phyloP scores from a whole-genome alignment of 2,888 invertebrate genomes.

The Eueremaeus valkanovi region DNA sequence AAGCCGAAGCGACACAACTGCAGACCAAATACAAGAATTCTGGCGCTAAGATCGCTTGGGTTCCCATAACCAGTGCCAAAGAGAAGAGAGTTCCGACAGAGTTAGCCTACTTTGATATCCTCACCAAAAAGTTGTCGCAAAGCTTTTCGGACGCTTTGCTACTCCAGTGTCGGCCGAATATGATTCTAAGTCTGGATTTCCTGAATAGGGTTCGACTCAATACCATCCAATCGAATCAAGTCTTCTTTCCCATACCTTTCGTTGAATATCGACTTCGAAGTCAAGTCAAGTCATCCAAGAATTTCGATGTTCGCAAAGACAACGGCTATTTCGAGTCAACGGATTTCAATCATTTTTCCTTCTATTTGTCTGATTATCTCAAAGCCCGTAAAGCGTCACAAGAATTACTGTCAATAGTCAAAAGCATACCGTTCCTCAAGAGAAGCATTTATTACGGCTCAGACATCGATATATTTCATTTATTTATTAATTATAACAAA shows the following conservation, averaged over 20 bases:
- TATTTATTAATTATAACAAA: slow-evolving; percentile 65
- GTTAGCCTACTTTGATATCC: slow-evolving; percentile 65
- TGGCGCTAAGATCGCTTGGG: slow-evolving; percentile 60
- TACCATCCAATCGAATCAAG: slow-evolving; percentile 79
- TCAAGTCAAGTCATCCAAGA: slow-evolving; percentile 43
- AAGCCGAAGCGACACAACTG: slow-evolving; percentile 62
- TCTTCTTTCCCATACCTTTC: slow-evolving; percentile 88
- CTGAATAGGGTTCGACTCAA: slow-evolving; percentile 93
- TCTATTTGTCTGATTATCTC: slow-evolving; percentile 78
- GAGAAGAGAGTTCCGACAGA: slow-evolving; percentile 50
- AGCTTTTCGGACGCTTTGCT: slow-evolving; percentile 62
- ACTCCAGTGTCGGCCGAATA: slow-evolving; percentile 63
- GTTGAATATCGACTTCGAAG: slow-evolving; percentile 65
- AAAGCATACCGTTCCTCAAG: slow-evolving; percentile 38
- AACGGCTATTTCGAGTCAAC: slow-evolving; percentile 73
- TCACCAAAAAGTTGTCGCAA: slow-evolving; percentile 64
- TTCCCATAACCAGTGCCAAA: slow-evolving; percentile 51
- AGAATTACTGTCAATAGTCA: slow-evolving; percentile 59
- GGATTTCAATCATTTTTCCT: slow-evolving; percentile 68
- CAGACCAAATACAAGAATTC: slow-evolving; percentile 59
- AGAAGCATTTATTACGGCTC: slow-evolving; percentile 43
- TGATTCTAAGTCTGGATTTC: slow-evolving; percentile 74
- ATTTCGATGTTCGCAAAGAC: slow-evolving; percentile 58
- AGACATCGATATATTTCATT: slow-evolving; percentile 59
- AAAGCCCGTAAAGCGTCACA: slow-evolving; percentile 62